A percentile compares a stretch with the other conserved stretches of the same genome.
phyloP scores from a whole-genome alignment of 2,797 vertebrate genomes.

The Ptychobarbus kaznakovi region DNA sequence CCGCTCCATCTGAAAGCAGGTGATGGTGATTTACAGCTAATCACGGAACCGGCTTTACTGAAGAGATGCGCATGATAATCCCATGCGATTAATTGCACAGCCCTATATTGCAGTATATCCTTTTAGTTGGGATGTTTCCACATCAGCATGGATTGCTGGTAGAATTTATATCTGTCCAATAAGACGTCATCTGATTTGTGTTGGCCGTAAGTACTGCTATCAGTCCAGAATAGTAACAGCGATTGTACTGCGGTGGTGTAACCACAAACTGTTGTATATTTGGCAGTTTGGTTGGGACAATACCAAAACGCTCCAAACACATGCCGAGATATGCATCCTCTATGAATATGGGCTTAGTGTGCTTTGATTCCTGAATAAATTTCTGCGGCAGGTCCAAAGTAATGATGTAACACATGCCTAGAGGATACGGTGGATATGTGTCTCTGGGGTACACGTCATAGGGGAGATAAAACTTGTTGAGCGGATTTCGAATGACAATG shows the following conservation, averaged over 20 bases:
- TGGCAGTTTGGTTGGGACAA: constrained; percentile 35
- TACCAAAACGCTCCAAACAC: constrained; percentile 72
- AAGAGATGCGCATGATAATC: no score
- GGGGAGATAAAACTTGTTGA: constrained; percentile 77
- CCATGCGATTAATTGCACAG: no score
- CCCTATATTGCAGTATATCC: no score
- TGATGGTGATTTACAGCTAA: no score
- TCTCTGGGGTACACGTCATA: constrained; percentile 66
- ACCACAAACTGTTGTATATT: constrained; percentile 64
- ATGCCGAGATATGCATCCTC: constrained; percentile 83
- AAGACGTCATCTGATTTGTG: constrained; percentile 62
- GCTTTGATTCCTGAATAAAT: constrained; percentile 67
- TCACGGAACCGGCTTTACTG: no score
- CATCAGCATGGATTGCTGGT: constrained; percentile 32
- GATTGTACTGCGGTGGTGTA: constrained; percentile 55
- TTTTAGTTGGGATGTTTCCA: neutral
- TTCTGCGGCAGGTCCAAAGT: constrained; percentile 74
- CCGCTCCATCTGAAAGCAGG: no score
- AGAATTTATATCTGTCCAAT: constrained; percentile 51
- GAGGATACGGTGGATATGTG: constrained; percentile 74
- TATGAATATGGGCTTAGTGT: constrained; percentile 74
- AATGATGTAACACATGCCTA: constrained; percentile 80
- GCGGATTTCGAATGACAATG: constrained; percentile 59
- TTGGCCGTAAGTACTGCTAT: constrained; percentile 74
- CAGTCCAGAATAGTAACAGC: constrained; percentile 68